phyloP scores from a whole-genome alignment of 2,888 invertebrate genomes.

The Lasioglossum lativentre region DNA sequence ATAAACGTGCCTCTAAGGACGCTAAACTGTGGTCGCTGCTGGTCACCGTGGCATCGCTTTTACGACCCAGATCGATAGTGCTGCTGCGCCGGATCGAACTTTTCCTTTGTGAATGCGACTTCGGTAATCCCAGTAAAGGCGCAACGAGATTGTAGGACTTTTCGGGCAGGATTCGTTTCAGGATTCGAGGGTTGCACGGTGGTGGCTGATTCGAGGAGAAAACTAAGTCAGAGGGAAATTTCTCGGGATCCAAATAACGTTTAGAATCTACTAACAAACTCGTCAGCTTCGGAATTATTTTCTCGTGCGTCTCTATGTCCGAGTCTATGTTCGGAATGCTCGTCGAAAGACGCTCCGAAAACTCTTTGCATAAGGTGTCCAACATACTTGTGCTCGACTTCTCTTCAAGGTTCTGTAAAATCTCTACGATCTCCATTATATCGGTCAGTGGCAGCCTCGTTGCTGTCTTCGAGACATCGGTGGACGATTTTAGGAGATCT shows the following conservation, averaged over 20 bases:
- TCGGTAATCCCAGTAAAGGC: slow-evolving; percentile 76
- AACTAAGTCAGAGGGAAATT: slow-evolving; percentile 72
- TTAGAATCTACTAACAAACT: slow-evolving; percentile 78
- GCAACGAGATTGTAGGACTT: slow-evolving; percentile 78
- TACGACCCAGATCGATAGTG: neutral
- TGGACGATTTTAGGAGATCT: neutral
- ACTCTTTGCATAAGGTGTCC: slow-evolving; percentile 70
- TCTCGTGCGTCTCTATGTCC: slow-evolving; percentile 53
- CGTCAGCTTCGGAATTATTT: slow-evolving; percentile 70
- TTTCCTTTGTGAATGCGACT: slow-evolving; percentile 55
- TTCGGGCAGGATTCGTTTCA: slow-evolving; percentile 74
- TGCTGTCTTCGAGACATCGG: neutral
- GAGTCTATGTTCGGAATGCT: slow-evolving; percentile 2
- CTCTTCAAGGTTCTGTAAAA: slow-evolving; percentile 50
- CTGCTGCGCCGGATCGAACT: neutral
- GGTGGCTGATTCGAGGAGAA: slow-evolving; percentile 78
- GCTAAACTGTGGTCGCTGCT: neutral
- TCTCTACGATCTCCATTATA: slow-evolving; percentile 60
- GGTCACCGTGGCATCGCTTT: neutral
- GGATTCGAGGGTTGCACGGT: slow-evolving; percentile 73
- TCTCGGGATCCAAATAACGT: slow-evolving; percentile 72
- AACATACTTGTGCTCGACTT: slow-evolving; percentile 62
- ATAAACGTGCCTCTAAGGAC: slow-evolving; percentile 48
- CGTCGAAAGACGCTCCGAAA: slow-evolving; percentile 56
- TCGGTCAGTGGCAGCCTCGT: slow-evolving; percentile 50